Base-by-base conservation (phyloP, 2,797 vertebrate genomes). In the Pteropus rufus region DNA sequence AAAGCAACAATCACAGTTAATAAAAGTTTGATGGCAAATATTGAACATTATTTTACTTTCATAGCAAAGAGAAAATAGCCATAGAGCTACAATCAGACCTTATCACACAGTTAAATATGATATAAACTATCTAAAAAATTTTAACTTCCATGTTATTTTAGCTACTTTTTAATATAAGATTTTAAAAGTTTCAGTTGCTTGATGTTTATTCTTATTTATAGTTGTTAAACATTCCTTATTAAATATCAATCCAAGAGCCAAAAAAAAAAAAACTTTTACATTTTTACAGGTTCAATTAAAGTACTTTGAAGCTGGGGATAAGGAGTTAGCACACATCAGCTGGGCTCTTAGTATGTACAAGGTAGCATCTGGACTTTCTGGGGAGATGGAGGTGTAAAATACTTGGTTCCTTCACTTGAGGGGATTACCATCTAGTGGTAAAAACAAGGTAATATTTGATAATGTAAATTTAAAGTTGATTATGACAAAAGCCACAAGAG, bases 1-100 rank as follows among this genome's bases (percentile, higher is more conserved):
- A 79, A 93, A 54, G 12, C 69, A 72, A 29, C 52, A 83, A 60
- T 23, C 21, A 64, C 24, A 52, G 15, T 86, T 18, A 31, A 29
- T 29, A 89, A 93, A 67, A 83, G 34, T 12, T 36, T 91, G 18
- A 83, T 70, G 18, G 46, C 5, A 69, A 87, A 82, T 39, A n/a
- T 23, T 85, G n/a, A 62, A 65, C 12, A 31, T 89, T 89, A 79
- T 79, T 97, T 94, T 89, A 76, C 14, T 62, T 86, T 86, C 69
- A 34, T 26, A 14, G 12, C 23, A 36, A 93, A 91, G 46, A 89
- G 80, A 87, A 89, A 82, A 62, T 19, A 77, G 34, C 29, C 46
- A 26, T 14, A 26, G 41, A 83, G 26, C 1, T 81, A 29, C 36
- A 49, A 36, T 67, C 31, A 70, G 36, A 67, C 44, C 23, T 49